Conservation (phyloP, 2,888 invertebrate species). For the Acleris laterana region DNA sequence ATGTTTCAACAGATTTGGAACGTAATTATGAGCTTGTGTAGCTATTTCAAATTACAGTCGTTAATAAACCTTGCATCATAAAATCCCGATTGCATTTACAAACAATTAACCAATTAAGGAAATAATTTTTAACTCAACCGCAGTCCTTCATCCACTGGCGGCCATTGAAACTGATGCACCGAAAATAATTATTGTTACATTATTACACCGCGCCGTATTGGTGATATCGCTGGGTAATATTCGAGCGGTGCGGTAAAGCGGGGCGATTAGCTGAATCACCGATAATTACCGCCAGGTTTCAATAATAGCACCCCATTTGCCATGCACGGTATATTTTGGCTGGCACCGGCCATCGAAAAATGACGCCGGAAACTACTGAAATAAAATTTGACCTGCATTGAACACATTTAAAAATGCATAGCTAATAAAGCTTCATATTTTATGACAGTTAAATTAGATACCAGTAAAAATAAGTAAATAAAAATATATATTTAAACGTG, state of each 20-base stretch:
- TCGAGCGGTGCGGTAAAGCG: slow-evolving; percentile 42
- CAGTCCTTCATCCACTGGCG: slow-evolving; percentile 18
- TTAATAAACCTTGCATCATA: not conserved
- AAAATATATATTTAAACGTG: too few relatives aligned
- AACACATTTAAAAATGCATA: too few relatives aligned
- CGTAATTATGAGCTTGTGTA: not conserved
- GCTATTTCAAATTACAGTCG: not conserved
- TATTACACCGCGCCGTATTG: slow-evolving; percentile 39
- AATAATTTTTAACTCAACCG: slow-evolving; percentile 28
- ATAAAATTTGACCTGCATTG: too few relatives aligned
- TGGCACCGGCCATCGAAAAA: not conserved
- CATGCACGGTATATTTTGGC: slow-evolving; percentile 21
- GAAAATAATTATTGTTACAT: slow-evolving; percentile 35
- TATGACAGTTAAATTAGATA: too few relatives aligned
- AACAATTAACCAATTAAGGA: slow-evolving; percentile 23
- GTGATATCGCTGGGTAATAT: slow-evolving; percentile 42
- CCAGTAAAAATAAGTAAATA: too few relatives aligned
- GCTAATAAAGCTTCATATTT: too few relatives aligned
- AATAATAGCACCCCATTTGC: slow-evolving; percentile 43
- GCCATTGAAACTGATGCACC: slow-evolving; percentile 29
- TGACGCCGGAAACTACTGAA: not conserved
- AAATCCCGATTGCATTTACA: slow-evolving; percentile 2
- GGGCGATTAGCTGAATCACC: slow-evolving; percentile 51
- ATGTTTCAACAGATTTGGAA: too few relatives aligned
- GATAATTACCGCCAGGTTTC: slow-evolving; percentile 52